Percentiles rank a stretch among this genome's conserved stretches.
phyloP scores from a whole-genome alignment of 2,888 invertebrate genomes.

The Tinea semifulvella region DNA sequence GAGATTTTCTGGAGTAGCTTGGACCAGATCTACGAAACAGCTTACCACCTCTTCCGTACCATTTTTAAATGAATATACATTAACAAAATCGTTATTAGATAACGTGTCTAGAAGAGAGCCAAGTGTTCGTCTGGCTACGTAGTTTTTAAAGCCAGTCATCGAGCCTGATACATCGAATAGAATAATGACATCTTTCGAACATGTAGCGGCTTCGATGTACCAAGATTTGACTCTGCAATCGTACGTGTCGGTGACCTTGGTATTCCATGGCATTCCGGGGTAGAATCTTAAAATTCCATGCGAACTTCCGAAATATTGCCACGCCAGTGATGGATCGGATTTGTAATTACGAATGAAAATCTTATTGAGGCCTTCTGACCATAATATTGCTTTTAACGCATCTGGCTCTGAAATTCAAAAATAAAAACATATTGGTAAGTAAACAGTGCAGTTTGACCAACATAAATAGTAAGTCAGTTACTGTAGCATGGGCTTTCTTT shows the following conservation, averaged over 20 bases:
- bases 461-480: too few species aligned
- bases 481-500: too few species aligned
- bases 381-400: slow-evolving; percentile 71
- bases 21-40: slow-evolving; percentile 88
- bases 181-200: slow-evolving; percentile 96
- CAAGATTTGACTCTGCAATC: slow-evolving; percentile 93
- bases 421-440: not conserved
- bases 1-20: slow-evolving; percentile 89
- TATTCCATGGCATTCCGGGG: slow-evolving; percentile 81
- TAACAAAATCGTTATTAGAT: slow-evolving; percentile 97
- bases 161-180: slow-evolving; percentile 96
- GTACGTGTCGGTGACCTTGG: slow-evolving; percentile 73
- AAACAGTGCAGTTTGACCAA: too few species aligned
- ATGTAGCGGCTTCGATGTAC: slow-evolving; percentile 98
- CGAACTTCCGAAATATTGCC: slow-evolving; percentile 98
- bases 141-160: slow-evolving; percentile 86
- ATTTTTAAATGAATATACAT: slow-evolving; percentile 85
- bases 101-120: slow-evolving; percentile 91
- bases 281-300: slow-evolving; percentile 93
- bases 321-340: slow-evolving; percentile 88
- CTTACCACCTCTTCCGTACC: slow-evolving; percentile 77
- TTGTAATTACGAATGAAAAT: slow-evolving; percentile 87
- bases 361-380: slow-evolving; percentile 88
- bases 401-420: slow-evolving; percentile 38
- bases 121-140: slow-evolving; percentile 86